A percentile compares a stretch with the other conserved stretches of the same genome.
Conservation (phyloP, 2,888 invertebrate genomes). For the Salpingus planirostris region DNA sequence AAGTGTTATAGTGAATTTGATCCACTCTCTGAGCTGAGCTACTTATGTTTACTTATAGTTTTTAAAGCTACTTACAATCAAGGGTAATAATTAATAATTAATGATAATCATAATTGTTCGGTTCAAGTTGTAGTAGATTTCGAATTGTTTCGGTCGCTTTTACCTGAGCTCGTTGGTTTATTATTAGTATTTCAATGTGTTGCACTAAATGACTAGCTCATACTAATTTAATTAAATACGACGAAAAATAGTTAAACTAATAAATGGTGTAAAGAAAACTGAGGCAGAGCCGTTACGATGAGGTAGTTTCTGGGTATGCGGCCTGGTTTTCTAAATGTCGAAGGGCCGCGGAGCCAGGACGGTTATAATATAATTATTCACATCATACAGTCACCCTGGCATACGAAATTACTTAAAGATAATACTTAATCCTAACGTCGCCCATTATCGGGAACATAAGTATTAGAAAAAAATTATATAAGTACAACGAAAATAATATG, state of each 20-base stretch:
- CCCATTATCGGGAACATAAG: slow-evolving; percentile 10
- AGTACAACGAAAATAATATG: slow-evolving; percentile 14
- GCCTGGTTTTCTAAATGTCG: too few relatives aligned
- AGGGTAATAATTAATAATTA: too few relatives aligned
- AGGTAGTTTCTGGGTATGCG: slow-evolving; percentile 23
- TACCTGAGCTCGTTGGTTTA: too few relatives aligned
- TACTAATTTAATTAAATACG: too few relatives aligned
- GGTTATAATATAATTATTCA: slow-evolving; percentile 21
- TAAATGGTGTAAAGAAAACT: slow-evolving; percentile 19
- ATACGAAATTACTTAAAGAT: slow-evolving; percentile 10
- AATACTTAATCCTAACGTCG: slow-evolving; percentile 12
- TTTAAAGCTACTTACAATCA: too few relatives aligned
- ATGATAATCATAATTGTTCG: too few relatives aligned
- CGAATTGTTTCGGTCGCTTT: too few relatives aligned
- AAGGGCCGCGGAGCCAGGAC: slow-evolving; percentile 18
- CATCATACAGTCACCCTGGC: slow-evolving; percentile 22
- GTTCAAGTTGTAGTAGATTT: too few relatives aligned
- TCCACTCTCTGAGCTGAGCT: too few relatives aligned
- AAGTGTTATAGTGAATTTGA: too few relatives aligned
- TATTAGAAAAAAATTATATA: slow-evolving; percentile 11
- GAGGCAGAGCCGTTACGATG: slow-evolving; percentile 26
- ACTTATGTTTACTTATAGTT: too few relatives aligned
- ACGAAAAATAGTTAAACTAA: slow-evolving; percentile 20
- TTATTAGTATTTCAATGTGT: too few relatives aligned
- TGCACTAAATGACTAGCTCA: slow-evolving; percentile 32